Conservation (phyloP, 2,113 vertebrate species). For the Rhinolophus ferrumequinum region DNA sequence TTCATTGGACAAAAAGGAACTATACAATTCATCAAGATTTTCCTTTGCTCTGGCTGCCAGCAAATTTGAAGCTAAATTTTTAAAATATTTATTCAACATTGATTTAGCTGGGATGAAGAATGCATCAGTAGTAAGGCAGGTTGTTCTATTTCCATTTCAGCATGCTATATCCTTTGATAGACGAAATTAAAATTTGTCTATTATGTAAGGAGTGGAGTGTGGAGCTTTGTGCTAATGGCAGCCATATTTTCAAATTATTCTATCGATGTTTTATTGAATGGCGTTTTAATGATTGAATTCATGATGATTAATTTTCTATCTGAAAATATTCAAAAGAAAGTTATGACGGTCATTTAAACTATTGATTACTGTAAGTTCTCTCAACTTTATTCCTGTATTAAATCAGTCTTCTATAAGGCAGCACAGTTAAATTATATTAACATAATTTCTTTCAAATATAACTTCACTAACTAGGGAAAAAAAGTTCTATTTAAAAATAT, state of each 20-base stretch:
- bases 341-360: conserved; percentile 64
- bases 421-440: background rate
- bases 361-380: background rate
- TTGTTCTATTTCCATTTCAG: background rate
- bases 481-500: conserved; percentile 4
- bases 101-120: background rate
- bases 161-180: background rate
- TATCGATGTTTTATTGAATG: conserved; percentile 70
- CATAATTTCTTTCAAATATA: conserved; percentile 39
- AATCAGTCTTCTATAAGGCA: conserved; percentile 1
- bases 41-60: background rate
- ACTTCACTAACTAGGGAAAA: background rate
- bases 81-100: conserved; percentile 44
- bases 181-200: conserved; percentile 42
- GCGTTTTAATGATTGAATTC: conserved; percentile 63
- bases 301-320: conserved; percentile 69
- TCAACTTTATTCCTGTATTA: conserved; percentile 24
- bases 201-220: conserved; percentile 27
- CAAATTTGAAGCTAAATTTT: conserved; percentile 14
- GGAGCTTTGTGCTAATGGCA: conserved; percentile 48
- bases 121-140: background rate
- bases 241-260: conserved; percentile 70
- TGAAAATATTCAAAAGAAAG: conserved; percentile 54
- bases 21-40: conserved; percentile 28
- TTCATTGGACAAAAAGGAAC: conserved; percentile 8